Conservation (phyloP, 2,888 invertebrate genomes). For the Teinopalpus imperialis region DNA sequence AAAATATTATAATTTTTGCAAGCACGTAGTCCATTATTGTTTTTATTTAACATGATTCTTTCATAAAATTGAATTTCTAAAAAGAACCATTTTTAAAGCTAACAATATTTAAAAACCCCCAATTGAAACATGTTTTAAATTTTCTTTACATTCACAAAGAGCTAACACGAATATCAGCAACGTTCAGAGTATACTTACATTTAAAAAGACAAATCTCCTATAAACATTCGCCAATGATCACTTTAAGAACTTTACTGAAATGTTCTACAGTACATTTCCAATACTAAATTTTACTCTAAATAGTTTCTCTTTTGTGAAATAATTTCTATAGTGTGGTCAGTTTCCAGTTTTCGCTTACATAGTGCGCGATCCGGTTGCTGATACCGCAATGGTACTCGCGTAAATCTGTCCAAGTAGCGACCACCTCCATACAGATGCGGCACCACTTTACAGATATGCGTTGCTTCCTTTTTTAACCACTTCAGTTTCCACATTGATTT, state of each 20-base stretch:
- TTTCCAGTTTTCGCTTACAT: slow-evolving; percentile 34
- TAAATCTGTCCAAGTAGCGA: slow-evolving; percentile 57
- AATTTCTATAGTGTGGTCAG: slow-evolving; percentile 19
- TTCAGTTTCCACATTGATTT: slow-evolving; percentile 47
- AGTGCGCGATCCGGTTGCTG: slow-evolving; percentile 42
- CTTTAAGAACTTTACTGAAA: slow-evolving; percentile 14
- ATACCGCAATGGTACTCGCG: slow-evolving; percentile 51
- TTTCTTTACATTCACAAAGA: slow-evolving; percentile 10
- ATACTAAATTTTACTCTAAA: slow-evolving; percentile 22
- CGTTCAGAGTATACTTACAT: slow-evolving; percentile 6
- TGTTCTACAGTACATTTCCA: slow-evolving; percentile 16
- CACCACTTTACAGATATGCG: slow-evolving; percentile 37
- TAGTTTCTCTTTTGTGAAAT: slow-evolving; percentile 20
- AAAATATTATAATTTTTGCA: no score
- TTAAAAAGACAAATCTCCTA: slow-evolving; percentile 15
- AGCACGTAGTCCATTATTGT: no score
- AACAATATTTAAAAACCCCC: no score
- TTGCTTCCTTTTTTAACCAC: slow-evolving; percentile 44
- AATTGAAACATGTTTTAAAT: no score
- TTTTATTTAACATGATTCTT: no score
- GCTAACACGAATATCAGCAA: slow-evolving; percentile 13
- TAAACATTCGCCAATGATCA: slow-evolving; percentile 20
- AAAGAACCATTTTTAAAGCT: no score
- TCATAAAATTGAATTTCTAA: no score
- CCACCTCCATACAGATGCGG: slow-evolving; percentile 35